A percentile compares a stretch with the other conserved stretches of the same genome.
Conservation (phyloP, 1,140 invertebrate species). For the Pentalonia nigronervosa region DNA sequence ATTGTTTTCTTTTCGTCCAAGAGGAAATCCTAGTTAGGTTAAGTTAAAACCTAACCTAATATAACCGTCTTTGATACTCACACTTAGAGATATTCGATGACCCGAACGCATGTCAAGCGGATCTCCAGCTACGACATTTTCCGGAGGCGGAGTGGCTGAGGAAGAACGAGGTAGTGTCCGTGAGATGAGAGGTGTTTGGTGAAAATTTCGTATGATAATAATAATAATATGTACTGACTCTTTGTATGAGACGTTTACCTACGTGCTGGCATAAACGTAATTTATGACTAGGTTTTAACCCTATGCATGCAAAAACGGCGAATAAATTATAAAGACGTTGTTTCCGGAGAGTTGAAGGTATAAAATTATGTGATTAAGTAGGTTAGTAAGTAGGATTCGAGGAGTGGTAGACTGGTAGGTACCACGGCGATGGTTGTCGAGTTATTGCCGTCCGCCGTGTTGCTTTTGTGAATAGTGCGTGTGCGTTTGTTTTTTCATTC, state of each 20-base stretch:
- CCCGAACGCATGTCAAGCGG: too few species aligned
- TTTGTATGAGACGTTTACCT: not conserved
- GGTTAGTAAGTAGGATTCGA: not conserved
- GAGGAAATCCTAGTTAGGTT: too few species aligned
- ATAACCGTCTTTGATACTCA: too few species aligned
- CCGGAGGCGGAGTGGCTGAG: too few species aligned
- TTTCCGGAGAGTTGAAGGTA: not conserved
- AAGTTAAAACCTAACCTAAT: too few species aligned
- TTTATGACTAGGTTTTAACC: not conserved
- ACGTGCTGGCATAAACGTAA: not conserved
- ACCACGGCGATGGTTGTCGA: not conserved
- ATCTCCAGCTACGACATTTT: not conserved
- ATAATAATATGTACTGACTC: not conserved
- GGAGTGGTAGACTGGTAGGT: not conserved
- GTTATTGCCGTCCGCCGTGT: not conserved
- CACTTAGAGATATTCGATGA: too few species aligned
- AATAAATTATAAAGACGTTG: slow-evolving; percentile 13
- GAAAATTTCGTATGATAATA: not conserved
- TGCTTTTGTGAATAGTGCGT: not conserved
- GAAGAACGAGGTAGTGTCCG: not conserved
- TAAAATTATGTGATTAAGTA: not conserved
- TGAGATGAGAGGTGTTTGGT: not conserved
- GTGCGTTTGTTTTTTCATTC: not conserved
- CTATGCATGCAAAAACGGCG: too few species aligned
- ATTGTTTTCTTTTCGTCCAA: too few species aligned